A percentile compares a stretch with the other conserved stretches of the same genome.
phyloP scores from a whole-genome alignment of 1,140 invertebrate species.

The Aphelenchoides avenae region DNA sequence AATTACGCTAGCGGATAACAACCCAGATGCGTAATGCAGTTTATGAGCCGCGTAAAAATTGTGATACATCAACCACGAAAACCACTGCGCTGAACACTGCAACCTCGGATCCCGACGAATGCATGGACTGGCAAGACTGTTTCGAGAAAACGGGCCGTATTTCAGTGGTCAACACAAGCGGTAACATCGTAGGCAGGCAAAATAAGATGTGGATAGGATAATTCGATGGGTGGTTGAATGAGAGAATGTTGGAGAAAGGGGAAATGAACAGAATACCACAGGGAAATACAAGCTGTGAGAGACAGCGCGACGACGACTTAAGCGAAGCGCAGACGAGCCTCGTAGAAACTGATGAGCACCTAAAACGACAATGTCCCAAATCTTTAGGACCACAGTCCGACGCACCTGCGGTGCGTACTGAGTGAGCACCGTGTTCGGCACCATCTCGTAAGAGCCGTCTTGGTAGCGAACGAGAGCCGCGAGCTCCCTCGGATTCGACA shows the following conservation, averaged over 20 bases:
- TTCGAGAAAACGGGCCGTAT: not conserved
- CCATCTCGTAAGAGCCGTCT: constrained; percentile 13
- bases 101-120: too few relatives aligned
- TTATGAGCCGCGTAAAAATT: too few relatives aligned
- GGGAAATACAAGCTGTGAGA: not conserved
- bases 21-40: too few relatives aligned
- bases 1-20: too few relatives aligned
- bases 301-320: not conserved
- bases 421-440: constrained; percentile 8
- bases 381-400: constrained; percentile 7
- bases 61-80: too few relatives aligned
- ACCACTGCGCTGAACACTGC: too few relatives aligned
- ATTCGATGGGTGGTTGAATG: not conserved
- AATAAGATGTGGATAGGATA: not conserved
- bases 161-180: not conserved
- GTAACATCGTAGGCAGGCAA: constrained; percentile 1
- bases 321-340: constrained; percentile 17
- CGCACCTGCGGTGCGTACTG: not conserved
- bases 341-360: constrained; percentile 15
- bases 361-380: not conserved
- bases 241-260: not conserved
- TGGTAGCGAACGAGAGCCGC: constrained; percentile 10
- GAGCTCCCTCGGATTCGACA: not conserved
- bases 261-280: not conserved
- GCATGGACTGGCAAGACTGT: too few relatives aligned